Evolutionary conservation across 2,888 invertebrate species (phyloP).

Genomic region (Odontomyia ornata): DNA sequence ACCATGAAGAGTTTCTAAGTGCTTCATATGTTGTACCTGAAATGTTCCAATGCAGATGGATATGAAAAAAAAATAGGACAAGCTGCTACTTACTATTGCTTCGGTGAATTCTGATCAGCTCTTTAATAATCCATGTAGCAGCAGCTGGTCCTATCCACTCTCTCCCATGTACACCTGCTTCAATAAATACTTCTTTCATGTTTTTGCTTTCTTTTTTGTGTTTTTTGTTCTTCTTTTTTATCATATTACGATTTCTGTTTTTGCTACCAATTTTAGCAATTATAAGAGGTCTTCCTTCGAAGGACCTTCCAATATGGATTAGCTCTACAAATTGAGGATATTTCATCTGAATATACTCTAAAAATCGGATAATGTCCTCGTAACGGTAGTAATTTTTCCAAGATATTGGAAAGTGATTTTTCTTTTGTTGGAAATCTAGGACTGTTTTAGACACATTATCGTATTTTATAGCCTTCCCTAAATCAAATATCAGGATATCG

Average conservation of each 20-base stretch:
- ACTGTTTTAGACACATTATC: slow-evolving; percentile 71
- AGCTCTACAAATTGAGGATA: slow-evolving; percentile 74
- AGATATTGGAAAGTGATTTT: slow-evolving; percentile 70
- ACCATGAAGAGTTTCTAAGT: slow-evolving; percentile 68
- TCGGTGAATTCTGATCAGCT: slow-evolving; percentile 72
- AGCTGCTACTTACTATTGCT: slow-evolving; percentile 65
- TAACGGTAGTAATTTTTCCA: slow-evolving; percentile 79
- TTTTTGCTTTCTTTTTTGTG: slow-evolving; percentile 68
- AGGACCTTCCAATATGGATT: slow-evolving; percentile 76
- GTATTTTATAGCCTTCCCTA: slow-evolving; percentile 76
- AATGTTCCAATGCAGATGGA: slow-evolving; percentile 53
- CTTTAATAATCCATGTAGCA: slow-evolving; percentile 75
- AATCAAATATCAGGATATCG: slow-evolving; percentile 75
- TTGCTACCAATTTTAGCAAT: slow-evolving; percentile 72
- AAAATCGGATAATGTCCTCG: slow-evolving; percentile 73
- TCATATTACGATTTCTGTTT: slow-evolving; percentile 52
- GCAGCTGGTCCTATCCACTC: slow-evolving; percentile 86
- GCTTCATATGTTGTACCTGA: too few species aligned
- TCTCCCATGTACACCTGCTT: slow-evolving; percentile 78
- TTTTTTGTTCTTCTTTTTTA: slow-evolving; percentile 56
- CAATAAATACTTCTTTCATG: slow-evolving; percentile 78
- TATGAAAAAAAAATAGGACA: background rate
- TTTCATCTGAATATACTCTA: slow-evolving; percentile 73
- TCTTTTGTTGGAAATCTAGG: background rate
- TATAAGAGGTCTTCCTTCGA: slow-evolving; percentile 75